Evolutionary conservation across 2,797 vertebrate species (phyloP).

Genomic region (Molossus alvarezi): DNA sequence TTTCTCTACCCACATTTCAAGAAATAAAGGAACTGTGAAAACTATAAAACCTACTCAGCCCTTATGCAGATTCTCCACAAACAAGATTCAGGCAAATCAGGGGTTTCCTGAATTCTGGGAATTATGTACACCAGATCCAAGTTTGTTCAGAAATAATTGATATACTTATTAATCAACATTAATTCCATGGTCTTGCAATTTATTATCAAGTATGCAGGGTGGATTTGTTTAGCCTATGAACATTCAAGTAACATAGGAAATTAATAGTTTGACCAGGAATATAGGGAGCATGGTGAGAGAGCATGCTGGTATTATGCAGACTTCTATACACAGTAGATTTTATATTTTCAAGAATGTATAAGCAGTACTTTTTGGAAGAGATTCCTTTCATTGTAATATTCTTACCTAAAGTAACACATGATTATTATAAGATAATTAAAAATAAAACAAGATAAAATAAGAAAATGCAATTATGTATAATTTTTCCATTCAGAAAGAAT

Average conservation of each 20-base stretch:
- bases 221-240: background rate
- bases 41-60: background rate
- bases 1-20: background rate
- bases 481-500: background rate
- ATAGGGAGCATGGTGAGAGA: background rate
- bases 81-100: background rate
- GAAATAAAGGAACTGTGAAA: background rate
- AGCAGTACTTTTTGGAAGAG: background rate
- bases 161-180: background rate
- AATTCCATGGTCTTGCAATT: slow-evolving; percentile 4
- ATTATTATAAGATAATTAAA: slow-evolving; percentile 43
- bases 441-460: background rate
- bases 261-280: background rate
- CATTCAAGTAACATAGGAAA: background rate
- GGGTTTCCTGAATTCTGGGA: slow-evolving; percentile 52
- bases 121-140: background rate
- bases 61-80: background rate
- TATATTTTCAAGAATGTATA: background rate
- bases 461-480: background rate
- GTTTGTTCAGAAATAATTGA: slow-evolving; percentile 37
- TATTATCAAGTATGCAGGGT: background rate
- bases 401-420: background rate
- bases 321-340: background rate
- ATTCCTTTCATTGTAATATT: background rate
- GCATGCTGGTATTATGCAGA: background rate